Base-by-base conservation (phyloP, 2,113 vertebrate genomes). In the Engraulis encrasicolus region DNA sequence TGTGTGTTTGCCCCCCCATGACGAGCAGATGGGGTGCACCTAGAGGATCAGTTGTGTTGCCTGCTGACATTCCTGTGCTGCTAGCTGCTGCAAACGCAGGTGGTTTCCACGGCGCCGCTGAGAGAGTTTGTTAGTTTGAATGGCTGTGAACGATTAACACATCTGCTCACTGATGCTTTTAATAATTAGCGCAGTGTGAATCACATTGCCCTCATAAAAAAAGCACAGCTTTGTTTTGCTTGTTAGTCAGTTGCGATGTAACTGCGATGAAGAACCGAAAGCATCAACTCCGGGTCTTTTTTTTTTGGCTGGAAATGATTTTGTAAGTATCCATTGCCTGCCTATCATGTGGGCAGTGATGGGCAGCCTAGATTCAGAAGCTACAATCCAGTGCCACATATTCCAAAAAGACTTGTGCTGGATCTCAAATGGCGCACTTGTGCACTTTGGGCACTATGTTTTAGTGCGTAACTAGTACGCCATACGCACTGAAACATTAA, bases 1-100 rank as follows among this genome's bases (percentile, higher is more conserved):
- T 88, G 90, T 89, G 88, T 90, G 89, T 14, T 31, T 66, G 14
- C 66, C 27, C 61, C 2, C 66, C 27, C 66, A 71, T 4, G 11
- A 34, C 27, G 66, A 71, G 66, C 66, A 71, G 66, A 71, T 71
- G 27, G 66, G 31, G 66, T 34, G 31, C 66, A 71, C 66, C 27
- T 34, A 71, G 66, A 61, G n/a, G 18, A 71, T 71, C 27, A 78
- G 38, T 79, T 36, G 54, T 27, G 40, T 45, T n/a, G 54, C 15
- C 27, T 81, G 52, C 27, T 15, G 27, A 74, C 66, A 74, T 74
- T 34, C 66, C 27, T 74, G 12, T 34, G 66, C 31, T 74, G 61
- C 4, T 71, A 12, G 2, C 31, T 74, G 61, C 4, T 71, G 9
- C 7, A 34, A 31, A 71, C 11, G 23, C 61, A 45, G 40, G 40